Conservation (phyloP, 2,797 vertebrate species). For the Falco biarmicus region DNA sequence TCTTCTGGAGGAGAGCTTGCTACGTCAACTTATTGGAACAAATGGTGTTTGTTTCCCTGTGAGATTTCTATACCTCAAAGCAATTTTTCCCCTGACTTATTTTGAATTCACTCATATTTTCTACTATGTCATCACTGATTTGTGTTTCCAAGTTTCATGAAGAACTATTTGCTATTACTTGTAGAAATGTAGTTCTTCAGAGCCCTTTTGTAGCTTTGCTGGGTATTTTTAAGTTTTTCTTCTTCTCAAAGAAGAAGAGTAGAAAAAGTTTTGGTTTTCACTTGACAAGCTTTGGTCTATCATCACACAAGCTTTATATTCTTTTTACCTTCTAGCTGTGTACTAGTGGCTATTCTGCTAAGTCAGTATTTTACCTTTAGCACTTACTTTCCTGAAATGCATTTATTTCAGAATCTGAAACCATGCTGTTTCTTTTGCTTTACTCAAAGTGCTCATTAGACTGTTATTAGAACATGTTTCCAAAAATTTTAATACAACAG, state of each 20-base stretch:
- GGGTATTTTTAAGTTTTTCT: not conserved
- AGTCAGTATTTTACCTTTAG: not conserved
- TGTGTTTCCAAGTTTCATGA: slow-evolving; percentile 24
- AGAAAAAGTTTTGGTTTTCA: not conserved
- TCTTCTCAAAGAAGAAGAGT: not conserved
- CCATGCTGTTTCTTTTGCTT: not conserved
- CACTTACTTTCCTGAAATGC: not conserved
- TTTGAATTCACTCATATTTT: slow-evolving; percentile 30
- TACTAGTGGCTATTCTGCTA: not conserved
- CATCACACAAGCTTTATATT: not conserved
- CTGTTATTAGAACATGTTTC: not conserved
- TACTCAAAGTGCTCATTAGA: not conserved
- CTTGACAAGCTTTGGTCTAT: not conserved
- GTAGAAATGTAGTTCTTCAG: slow-evolving; percentile 15
- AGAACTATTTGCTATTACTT: slow-evolving; percentile 7
- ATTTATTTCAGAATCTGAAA: not conserved
- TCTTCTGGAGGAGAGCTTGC: slow-evolving; percentile 42
- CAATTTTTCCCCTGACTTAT: slow-evolving; percentile 49
- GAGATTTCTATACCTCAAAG: slow-evolving; percentile 53
- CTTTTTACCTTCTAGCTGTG: not conserved
- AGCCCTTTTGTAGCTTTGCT: not conserved
- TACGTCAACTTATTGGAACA: slow-evolving; percentile 54
- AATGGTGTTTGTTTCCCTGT: slow-evolving; percentile 35
- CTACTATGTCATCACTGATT: not conserved
- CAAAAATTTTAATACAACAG: not conserved